Conservation (phyloP, 2,113 vertebrate genomes). For the Lagopus leucura region DNA sequence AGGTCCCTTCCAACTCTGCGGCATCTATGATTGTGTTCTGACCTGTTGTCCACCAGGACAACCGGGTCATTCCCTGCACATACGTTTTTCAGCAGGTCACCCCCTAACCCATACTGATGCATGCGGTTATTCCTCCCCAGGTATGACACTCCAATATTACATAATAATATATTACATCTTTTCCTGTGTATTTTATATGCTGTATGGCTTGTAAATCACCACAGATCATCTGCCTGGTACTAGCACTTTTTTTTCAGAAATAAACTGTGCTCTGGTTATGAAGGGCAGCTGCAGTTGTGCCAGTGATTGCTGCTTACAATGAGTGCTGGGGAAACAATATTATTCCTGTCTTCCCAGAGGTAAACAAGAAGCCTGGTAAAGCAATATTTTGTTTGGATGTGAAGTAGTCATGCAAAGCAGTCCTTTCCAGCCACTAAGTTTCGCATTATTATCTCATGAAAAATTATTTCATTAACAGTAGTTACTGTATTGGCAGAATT, state of each 20-base stretch:
- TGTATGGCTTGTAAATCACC: background rate
- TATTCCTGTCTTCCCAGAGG: background rate
- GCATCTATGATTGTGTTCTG: no score
- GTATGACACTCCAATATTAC: background rate
- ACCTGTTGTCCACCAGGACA: no score
- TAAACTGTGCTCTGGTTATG: background rate
- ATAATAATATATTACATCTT: background rate
- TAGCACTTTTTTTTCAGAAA: background rate
- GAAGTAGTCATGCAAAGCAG: background rate
- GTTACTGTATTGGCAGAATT: background rate
- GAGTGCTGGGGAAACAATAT: background rate
- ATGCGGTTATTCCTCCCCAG: background rate
- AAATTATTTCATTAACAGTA: background rate
- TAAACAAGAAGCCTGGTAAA: background rate
- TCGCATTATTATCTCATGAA: background rate
- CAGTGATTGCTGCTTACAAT: background rate
- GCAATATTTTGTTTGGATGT: background rate
- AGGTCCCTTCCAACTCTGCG: no score
- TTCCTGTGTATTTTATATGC: background rate
- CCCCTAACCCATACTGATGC: background rate
- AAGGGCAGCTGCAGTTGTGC: background rate
- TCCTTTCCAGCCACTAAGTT: background rate
- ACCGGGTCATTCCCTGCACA: no score
- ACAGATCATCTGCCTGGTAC: background rate
- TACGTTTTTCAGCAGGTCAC: no score